These are phyloP conservation scores for Drosophila algonquin DNA, from an alignment of 2,888 invertebrate species.

Conservation along the genomic window DNA sequence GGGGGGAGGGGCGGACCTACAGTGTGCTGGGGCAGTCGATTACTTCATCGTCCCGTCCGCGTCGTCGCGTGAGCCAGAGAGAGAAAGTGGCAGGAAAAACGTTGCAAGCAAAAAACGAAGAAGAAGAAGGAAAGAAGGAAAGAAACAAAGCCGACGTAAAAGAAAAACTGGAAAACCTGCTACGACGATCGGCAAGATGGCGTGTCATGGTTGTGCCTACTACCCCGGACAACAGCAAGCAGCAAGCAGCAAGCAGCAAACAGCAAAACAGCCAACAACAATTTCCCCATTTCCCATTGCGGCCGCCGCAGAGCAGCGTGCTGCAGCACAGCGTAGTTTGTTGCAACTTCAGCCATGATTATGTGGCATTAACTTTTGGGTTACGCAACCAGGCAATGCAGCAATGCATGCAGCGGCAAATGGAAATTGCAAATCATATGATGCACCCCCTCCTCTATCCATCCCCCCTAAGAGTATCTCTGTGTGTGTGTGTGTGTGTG, in stretches of 20 bases:
- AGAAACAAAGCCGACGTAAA: background rate
- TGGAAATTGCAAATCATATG: conserved; percentile 76
- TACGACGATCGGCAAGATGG: conserved; percentile 58
- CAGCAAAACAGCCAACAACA: conserved; percentile 49
- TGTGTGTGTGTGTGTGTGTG: background rate
- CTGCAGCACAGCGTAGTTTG: conserved; percentile 36
- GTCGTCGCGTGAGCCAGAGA: conserved; percentile 37
- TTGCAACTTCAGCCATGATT: conserved; percentile 79
- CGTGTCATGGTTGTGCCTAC: conserved; percentile 60
- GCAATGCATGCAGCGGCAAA: conserved; percentile 53
- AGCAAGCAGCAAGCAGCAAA: conserved; percentile 17
- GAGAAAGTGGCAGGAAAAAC: conserved; percentile 77
- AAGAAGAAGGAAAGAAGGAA: background rate
- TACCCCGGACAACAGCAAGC: conserved; percentile 7
- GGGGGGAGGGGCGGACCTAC: background rate
- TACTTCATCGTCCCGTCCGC: conserved; percentile 64
- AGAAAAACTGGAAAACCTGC: conserved; percentile 35
- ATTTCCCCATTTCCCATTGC: conserved; percentile 72
- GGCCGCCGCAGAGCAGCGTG: conserved; percentile 16
- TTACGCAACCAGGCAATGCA: conserved; percentile 71
- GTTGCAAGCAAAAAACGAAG: conserved; percentile 12
- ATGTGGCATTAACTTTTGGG: conserved; percentile 79
- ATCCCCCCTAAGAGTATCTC: too few species aligned
- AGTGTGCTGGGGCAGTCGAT: conserved; percentile 45
- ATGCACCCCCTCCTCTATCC: conserved; percentile 37